A percentile compares a stretch with the other conserved stretches of the same genome.
These are phyloP conservation scores for Chrosomus eos DNA, from an alignment of 2,797 vertebrate genomes.

Conservation along the genomic window DNA sequence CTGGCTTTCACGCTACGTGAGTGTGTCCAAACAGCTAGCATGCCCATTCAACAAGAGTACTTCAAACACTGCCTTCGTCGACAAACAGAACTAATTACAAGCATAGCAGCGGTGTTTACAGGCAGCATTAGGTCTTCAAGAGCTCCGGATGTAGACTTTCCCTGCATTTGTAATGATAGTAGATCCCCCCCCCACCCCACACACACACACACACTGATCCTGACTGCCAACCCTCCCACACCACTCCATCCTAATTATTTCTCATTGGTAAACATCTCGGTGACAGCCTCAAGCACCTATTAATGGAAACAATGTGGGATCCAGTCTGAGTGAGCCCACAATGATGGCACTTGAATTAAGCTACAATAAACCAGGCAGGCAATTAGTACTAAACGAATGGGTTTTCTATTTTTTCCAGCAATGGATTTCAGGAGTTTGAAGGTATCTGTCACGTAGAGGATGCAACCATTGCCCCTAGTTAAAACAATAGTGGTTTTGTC, in stretches of 20 bases:
- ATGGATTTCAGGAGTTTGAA: slow-evolving; percentile 29
- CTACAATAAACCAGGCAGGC: slow-evolving; percentile 56
- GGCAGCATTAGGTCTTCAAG: slow-evolving; percentile 46
- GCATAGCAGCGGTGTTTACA: slow-evolving; percentile 4
- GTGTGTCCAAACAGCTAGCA: background rate
- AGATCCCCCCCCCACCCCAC: background rate
- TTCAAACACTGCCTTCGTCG: slow-evolving; percentile 4
- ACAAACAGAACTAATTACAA: slow-evolving; percentile 39
- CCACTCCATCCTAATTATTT: slow-evolving; percentile 71
- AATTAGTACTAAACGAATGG: slow-evolving; percentile 57
- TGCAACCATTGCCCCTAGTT: slow-evolving; percentile 3
- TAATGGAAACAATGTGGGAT: slow-evolving; percentile 70
- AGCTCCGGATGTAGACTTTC: slow-evolving; percentile 27
- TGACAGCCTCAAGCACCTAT: slow-evolving; percentile 71
- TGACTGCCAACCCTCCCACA: slow-evolving; percentile 48
- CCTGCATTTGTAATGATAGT: slow-evolving; percentile 44
- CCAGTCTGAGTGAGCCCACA: slow-evolving; percentile 63
- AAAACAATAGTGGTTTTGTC: slow-evolving; percentile 33
- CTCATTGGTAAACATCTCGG: slow-evolving; percentile 70
- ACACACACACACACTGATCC: too few species aligned
- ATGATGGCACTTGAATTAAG: slow-evolving; percentile 67
- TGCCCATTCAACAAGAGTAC: slow-evolving; percentile 2
- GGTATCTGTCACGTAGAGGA: slow-evolving; percentile 34
- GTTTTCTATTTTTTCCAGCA: slow-evolving; percentile 13
- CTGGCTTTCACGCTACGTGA: background rate